phyloP scores from a whole-genome alignment of 1,140 invertebrate genomes.

The Pseudobourletiella spinata region DNA sequence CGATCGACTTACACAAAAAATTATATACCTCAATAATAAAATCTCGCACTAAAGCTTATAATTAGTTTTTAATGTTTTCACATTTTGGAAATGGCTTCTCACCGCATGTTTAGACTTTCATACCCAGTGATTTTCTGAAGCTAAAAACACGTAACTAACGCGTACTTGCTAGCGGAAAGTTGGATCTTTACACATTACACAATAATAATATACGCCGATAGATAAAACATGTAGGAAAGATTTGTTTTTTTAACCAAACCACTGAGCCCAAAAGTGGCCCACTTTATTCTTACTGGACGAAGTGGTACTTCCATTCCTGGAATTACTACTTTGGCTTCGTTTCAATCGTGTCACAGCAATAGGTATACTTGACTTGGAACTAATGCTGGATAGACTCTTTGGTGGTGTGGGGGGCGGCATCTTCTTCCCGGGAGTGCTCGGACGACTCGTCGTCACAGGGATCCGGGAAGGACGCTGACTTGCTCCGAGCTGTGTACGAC shows the following conservation, averaged over 20 bases:
- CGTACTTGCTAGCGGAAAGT: too few species aligned
- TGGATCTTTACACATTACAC: too few species aligned
- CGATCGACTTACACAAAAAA: too few species aligned
- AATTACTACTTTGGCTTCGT: slow-evolving; percentile 1
- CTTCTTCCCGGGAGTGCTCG: slow-evolving; percentile 4
- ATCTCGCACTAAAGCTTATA: too few species aligned
- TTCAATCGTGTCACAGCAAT: slow-evolving; percentile 26
- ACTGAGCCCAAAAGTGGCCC: slow-evolving; percentile 23
- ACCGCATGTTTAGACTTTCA: too few species aligned
- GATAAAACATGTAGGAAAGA: too few species aligned
- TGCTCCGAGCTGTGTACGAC: background rate
- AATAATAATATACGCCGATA: too few species aligned
- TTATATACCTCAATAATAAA: too few species aligned
- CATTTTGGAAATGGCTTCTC: too few species aligned
- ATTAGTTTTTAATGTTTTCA: too few species aligned
- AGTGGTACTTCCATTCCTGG: background rate
- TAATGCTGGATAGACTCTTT: slow-evolving; percentile 16
- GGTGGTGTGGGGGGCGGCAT: slow-evolving; percentile 3
- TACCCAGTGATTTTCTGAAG: too few species aligned
- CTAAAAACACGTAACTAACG: background rate
- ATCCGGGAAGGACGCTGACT: background rate
- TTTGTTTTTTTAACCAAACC: slow-evolving; percentile 18
- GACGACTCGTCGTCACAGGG: slow-evolving; percentile 3
- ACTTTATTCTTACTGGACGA: slow-evolving; percentile 5
- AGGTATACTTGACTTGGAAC: slow-evolving; percentile 26